These are phyloP conservation scores for Brachionus paranguensis DNA, from an alignment of 1,140 invertebrate species.

Conservation along the genomic window DNA sequence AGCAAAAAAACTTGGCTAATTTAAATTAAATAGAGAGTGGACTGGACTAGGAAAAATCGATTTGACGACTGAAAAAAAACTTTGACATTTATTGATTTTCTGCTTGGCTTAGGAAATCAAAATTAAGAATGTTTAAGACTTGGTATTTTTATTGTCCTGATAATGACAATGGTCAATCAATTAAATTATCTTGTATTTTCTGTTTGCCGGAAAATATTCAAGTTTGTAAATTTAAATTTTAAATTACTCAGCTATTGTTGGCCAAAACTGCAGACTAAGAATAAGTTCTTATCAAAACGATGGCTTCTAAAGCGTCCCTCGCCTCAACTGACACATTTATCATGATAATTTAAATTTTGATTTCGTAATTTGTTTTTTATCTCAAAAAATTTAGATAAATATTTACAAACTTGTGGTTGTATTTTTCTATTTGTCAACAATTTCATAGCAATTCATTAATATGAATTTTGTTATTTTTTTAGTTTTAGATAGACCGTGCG, in stretches of 20 bases:
- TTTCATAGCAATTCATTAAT: not conserved
- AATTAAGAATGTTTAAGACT: not conserved
- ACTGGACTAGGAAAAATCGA: not conserved
- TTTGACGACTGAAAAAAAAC: not conserved
- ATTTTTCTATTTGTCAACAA: constrained; percentile 15
- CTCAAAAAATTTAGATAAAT: not conserved
- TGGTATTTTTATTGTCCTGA: not conserved
- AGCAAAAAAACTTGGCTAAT: not conserved
- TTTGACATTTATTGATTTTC: constrained; percentile 34
- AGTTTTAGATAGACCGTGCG: not conserved
- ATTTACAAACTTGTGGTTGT: not conserved
- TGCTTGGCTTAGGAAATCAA: not conserved
- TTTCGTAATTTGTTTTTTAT: constrained; percentile 3
- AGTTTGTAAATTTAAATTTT: not conserved
- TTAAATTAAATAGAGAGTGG: not conserved
- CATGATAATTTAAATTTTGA: not conserved
- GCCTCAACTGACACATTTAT: constrained; percentile 11
- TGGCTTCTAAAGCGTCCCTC: not conserved
- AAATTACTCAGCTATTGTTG: not conserved
- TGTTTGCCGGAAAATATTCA: not conserved
- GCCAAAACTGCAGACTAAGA: not conserved
- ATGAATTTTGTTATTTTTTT: not conserved
- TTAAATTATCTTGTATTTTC: not conserved
- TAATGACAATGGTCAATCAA: constrained; percentile 34
- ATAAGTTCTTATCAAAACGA: not conserved